These are phyloP conservation scores for Lottia gigantea DNA, from an alignment of 2,888 invertebrate species.

Conservation along the genomic window DNA sequence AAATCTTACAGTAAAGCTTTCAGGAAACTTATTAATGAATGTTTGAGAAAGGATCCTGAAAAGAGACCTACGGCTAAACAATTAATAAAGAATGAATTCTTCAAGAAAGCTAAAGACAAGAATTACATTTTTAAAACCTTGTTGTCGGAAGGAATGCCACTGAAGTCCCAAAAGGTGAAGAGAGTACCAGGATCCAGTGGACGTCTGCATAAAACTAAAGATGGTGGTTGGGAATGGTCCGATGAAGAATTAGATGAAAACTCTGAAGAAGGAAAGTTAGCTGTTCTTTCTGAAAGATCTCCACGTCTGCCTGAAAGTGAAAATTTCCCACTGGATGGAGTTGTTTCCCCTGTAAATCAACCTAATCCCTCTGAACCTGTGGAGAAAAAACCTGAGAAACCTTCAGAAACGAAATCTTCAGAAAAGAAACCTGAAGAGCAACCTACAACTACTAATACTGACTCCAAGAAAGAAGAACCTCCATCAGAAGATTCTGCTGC, in stretches of 20 bases:
- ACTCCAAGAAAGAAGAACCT: background rate
- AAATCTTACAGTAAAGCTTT: slow-evolving; percentile 97
- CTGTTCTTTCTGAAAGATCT: slow-evolving; percentile 43
- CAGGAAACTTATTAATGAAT: slow-evolving; percentile 93
- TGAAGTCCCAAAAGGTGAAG: slow-evolving; percentile 83
- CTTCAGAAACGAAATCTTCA: slow-evolving; percentile 4
- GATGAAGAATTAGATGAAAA: slow-evolving; percentile 82
- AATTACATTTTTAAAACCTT: slow-evolving; percentile 59
- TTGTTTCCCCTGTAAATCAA: background rate
- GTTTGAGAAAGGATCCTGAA: slow-evolving; percentile 93
- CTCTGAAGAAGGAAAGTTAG: slow-evolving; percentile 51
- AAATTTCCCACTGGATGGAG: slow-evolving; percentile 12
- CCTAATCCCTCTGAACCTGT: slow-evolving; percentile 25
- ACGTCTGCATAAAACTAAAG: slow-evolving; percentile 80
- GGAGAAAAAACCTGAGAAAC: slow-evolving; percentile 14
- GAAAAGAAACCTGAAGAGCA: slow-evolving; percentile 13
- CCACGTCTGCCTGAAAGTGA: slow-evolving; percentile 26
- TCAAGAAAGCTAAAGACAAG: slow-evolving; percentile 89
- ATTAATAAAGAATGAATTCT: slow-evolving; percentile 95
- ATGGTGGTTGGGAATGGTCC: slow-evolving; percentile 99
- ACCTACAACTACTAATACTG: background rate
- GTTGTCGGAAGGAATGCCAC: slow-evolving; percentile 68
- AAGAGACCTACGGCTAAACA: slow-evolving; percentile 95
- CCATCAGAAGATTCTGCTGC: background rate
- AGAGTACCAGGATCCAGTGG: slow-evolving; percentile 67